Conservation (phyloP, 2,113 vertebrate species). For the Engraulis encrasicolus region DNA sequence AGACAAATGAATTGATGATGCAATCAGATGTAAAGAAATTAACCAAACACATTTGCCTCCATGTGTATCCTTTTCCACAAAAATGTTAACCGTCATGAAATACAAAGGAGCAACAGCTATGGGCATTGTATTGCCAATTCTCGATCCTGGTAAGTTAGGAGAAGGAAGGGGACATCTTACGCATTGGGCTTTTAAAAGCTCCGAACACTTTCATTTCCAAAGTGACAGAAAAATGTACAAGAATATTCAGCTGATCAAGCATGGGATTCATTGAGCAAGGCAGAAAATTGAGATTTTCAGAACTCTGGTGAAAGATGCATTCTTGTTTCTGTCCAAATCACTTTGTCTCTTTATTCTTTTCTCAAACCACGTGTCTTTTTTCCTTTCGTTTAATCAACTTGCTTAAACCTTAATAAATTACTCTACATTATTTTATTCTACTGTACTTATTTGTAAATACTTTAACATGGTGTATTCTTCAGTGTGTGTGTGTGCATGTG, state of each 20-base stretch:
- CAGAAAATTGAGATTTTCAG: background rate
- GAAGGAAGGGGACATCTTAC: too few relatives aligned
- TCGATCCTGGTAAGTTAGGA: too few relatives aligned
- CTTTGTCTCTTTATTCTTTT: background rate
- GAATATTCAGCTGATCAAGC: too few relatives aligned
- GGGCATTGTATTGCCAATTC: too few relatives aligned
- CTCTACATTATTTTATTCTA: constrained; percentile 36
- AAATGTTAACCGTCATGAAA: too few relatives aligned
- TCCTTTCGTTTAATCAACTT: background rate
- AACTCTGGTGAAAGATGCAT: background rate
- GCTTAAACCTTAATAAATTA: constrained; percentile 54
- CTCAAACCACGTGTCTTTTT: background rate
- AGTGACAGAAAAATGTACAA: too few relatives aligned
- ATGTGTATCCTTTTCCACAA: too few relatives aligned
- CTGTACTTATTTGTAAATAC: constrained; percentile 23
- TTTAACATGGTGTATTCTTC: constrained; percentile 17
- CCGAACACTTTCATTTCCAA: too few relatives aligned
- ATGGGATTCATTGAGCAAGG: background rate
- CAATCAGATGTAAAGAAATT: background rate
- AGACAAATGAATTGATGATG: background rate
- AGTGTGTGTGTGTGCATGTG: constrained; percentile 53
- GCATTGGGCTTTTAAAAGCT: too few relatives aligned
- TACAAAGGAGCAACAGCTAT: too few relatives aligned
- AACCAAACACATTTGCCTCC: too few relatives aligned
- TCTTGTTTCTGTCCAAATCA: too few relatives aligned